phyloP scores from a whole-genome alignment of 2,113 vertebrate species.

The Genyomyrus donnyi region DNA sequence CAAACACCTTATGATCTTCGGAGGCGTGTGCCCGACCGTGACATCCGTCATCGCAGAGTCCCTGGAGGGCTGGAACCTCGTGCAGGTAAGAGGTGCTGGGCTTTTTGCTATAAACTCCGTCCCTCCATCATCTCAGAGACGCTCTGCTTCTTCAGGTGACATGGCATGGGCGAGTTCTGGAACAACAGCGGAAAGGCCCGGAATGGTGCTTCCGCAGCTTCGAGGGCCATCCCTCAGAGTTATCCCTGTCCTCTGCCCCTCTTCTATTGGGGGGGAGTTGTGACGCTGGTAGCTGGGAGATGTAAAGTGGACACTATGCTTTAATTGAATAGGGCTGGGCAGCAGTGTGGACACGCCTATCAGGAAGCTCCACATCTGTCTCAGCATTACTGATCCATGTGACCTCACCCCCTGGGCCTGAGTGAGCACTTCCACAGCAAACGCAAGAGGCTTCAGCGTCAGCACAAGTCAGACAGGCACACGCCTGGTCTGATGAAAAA shows the following conservation, averaged over 20 bases:
- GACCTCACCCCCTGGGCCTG: not conserved
- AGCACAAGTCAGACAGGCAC: not conserved
- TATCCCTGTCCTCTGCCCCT: not conserved
- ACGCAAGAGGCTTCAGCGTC: not conserved
- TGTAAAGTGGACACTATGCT: not conserved
- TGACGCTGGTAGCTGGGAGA: conserved; percentile 10
- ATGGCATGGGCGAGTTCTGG: not conserved
- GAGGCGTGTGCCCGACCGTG: conserved; percentile 92
- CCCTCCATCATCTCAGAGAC: not conserved
- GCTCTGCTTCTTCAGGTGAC: not conserved
- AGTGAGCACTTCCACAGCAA: not conserved
- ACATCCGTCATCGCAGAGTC: conserved; percentile 98
- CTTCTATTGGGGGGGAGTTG: not conserved
- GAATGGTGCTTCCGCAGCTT: not conserved
- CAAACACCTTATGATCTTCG: conserved; percentile 98
- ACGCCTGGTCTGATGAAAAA: not conserved
- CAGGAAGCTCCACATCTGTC: not conserved
- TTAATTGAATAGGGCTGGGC: not conserved
- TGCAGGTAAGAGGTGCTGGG: conserved; percentile 75
- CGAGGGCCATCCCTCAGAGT: not conserved
- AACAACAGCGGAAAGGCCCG: not conserved
- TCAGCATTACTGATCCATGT: not conserved
- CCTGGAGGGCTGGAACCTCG: conserved; percentile 93
- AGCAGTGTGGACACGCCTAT: not conserved
- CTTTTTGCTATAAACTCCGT: not conserved